Evolutionary conservation across 2,113 vertebrate species (phyloP).

Genomic region (Mus pahari): DNA sequence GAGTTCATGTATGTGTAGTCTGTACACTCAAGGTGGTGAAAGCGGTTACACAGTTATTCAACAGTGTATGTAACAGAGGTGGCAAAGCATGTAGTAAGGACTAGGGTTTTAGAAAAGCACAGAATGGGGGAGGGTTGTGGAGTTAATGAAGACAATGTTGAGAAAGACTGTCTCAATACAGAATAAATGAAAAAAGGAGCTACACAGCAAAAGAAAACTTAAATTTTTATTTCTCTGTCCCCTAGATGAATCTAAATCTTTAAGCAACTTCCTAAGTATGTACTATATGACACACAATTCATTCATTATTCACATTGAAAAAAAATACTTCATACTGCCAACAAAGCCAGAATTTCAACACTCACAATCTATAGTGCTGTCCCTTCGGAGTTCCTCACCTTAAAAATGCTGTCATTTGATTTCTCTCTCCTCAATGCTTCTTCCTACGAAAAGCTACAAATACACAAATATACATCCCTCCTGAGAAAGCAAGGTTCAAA

Average conservation of each 20-base stretch:
- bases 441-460: neutral
- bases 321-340: neutral
- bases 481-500: conserved; percentile 20
- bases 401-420: neutral
- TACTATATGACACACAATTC: neutral
- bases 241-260: neutral
- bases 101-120: neutral
- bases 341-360: neutral
- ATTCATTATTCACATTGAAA: conserved; percentile 34
- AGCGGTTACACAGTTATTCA: neutral
- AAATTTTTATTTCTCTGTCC: neutral
- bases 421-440: neutral
- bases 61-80: neutral
- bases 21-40: neutral
- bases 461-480: neutral
- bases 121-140: neutral
- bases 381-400: neutral
- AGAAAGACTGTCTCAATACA: neutral
- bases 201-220: neutral
- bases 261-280: conserved; percentile 16
- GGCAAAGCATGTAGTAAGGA: neutral
- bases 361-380: neutral
- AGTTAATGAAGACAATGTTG: neutral
- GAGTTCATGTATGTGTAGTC: neutral
- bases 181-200: neutral